Evolutionary conservation across 2,888 invertebrate species (phyloP).

Genomic region (Argyra leucocephala): DNA sequence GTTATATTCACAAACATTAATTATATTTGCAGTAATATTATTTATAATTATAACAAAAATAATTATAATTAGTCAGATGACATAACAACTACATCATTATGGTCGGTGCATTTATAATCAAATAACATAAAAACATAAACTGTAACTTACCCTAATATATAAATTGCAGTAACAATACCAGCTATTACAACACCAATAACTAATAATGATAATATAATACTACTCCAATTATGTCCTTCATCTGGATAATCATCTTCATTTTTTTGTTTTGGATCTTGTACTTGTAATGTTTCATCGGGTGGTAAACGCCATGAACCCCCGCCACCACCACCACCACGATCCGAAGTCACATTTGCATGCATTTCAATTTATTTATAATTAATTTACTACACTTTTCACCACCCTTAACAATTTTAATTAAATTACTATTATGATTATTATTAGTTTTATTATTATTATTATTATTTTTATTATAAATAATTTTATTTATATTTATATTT

Average conservation of each 20-base stretch:
- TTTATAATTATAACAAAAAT: too few species aligned
- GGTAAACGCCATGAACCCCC: slow-evolving; percentile 77
- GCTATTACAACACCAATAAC: slow-evolving; percentile 80
- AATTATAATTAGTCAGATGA: too few species aligned
- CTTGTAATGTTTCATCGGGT: slow-evolving; percentile 85
- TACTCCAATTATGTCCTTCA: slow-evolving; percentile 82
- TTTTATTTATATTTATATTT: background rate
- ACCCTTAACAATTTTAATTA: slow-evolving; percentile 13
- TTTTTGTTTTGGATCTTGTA: slow-evolving; percentile 79
- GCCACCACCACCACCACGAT: slow-evolving; percentile 61
- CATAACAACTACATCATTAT: too few species aligned
- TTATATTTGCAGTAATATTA: too few species aligned
- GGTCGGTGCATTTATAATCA: too few species aligned
- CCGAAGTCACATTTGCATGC: slow-evolving; percentile 83
- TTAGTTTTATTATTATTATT: background rate
- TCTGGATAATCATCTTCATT: slow-evolving; percentile 67
- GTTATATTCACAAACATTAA: too few species aligned
- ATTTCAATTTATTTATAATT: slow-evolving; percentile 43
- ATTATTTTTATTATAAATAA: background rate
- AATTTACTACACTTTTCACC: slow-evolving; percentile 17
- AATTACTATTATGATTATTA: background rate
- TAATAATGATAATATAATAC: slow-evolving; percentile 75
- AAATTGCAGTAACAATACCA: slow-evolving; percentile 80
- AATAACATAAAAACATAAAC: too few species aligned
- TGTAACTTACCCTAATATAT: slow-evolving; percentile 69